Conservation (phyloP, 2,113 vertebrate species). For the Amblyopsis rosae region DNA sequence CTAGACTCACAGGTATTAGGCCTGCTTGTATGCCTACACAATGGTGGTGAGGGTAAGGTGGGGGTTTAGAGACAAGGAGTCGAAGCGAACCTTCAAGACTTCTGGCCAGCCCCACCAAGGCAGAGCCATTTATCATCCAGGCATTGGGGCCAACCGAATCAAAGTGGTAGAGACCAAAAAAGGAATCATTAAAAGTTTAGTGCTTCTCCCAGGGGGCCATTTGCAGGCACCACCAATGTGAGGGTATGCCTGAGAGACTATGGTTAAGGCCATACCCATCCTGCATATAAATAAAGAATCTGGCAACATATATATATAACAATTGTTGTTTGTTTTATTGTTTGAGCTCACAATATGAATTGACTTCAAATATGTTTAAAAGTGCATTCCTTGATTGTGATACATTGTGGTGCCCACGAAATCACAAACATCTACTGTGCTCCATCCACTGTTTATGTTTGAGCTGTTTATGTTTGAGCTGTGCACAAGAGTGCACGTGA, state of each 20-base stretch:
- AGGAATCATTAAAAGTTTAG: slow-evolving; percentile 78
- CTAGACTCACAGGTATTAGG: slow-evolving; percentile 56
- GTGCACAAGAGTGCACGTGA: too few species aligned
- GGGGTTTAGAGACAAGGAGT: slow-evolving; percentile 19
- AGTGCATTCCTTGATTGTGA: too few species aligned
- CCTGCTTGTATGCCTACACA: slow-evolving; percentile 37
- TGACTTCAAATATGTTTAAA: too few species aligned
- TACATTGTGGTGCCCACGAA: too few species aligned
- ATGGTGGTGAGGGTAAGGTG: not conserved
- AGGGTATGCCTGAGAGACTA: slow-evolving; percentile 43
- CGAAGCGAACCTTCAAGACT: slow-evolving; percentile 55
- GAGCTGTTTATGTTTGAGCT: too few species aligned
- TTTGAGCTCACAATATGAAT: too few species aligned
- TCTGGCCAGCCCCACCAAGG: slow-evolving; percentile 52
- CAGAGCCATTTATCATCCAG: slow-evolving; percentile 76
- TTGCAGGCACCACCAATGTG: slow-evolving; percentile 40
- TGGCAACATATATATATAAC: too few species aligned
- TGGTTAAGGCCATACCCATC: slow-evolving; percentile 23
- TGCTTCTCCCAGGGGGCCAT: slow-evolving; percentile 51
- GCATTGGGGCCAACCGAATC: slow-evolving; percentile 58
- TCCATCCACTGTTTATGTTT: too few species aligned
- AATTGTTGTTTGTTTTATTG: too few species aligned
- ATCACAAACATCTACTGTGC: too few species aligned
- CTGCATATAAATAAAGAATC: not conserved
- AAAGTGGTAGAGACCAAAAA: slow-evolving; percentile 66